Conservation (phyloP, 2,113 vertebrate species). For the Clarias batrachus region DNA sequence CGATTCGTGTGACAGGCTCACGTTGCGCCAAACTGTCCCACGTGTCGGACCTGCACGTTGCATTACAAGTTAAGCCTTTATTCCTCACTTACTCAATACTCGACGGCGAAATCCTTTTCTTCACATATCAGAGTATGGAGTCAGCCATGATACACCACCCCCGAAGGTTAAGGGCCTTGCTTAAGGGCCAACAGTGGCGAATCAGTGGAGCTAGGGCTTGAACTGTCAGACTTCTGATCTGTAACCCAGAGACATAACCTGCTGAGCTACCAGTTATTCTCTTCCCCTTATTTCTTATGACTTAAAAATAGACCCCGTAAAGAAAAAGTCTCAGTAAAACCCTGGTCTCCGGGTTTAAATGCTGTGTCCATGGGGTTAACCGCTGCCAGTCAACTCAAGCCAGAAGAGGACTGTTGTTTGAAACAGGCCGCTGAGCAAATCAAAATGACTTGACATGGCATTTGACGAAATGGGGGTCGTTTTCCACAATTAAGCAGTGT, state of each 20-base stretch:
- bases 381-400: conserved; percentile 8
- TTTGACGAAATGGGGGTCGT: conserved; percentile 27
- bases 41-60: not conserved
- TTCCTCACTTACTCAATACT: too few species aligned
- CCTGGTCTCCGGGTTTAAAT: not conserved
- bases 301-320: not conserved
- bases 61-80: too few species aligned
- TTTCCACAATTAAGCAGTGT: conserved; percentile 49
- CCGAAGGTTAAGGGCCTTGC: too few species aligned
- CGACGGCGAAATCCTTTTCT: too few species aligned
- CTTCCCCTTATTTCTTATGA: too few species aligned
- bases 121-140: too few species aligned
- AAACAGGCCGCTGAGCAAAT: conserved; percentile 26
- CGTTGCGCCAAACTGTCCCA: not conserved
- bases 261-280: too few species aligned
- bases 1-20: not conserved
- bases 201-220: too few species aligned
- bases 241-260: too few species aligned
- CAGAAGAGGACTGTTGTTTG: conserved; percentile 7
- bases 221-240: too few species aligned
- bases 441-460: conserved; percentile 5
- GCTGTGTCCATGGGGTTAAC: not conserved
- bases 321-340: not conserved
- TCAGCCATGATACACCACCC: too few species aligned
- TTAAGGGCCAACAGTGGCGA: too few species aligned